Evolutionary conservation across 2,113 vertebrate species (phyloP).

Genomic region (Thymallus thymallus): DNA sequence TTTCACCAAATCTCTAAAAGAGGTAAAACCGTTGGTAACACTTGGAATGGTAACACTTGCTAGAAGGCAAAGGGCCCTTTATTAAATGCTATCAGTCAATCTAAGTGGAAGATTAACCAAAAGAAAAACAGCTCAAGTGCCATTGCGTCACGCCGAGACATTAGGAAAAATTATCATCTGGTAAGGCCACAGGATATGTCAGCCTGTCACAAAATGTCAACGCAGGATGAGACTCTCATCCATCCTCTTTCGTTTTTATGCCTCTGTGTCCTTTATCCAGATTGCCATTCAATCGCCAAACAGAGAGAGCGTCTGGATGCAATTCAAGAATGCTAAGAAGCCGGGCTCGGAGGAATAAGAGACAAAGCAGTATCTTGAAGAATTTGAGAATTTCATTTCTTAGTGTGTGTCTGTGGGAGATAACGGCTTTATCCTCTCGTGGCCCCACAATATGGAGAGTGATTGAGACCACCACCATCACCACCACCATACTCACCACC

Average conservation of each 20-base stretch:
- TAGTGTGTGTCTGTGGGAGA: constrained; percentile 49
- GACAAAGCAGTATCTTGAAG: constrained; percentile 46
- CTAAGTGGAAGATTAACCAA: constrained; percentile 43
- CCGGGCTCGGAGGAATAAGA: constrained; percentile 36
- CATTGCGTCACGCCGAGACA: constrained; percentile 36
- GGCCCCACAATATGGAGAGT: constrained; percentile 33
- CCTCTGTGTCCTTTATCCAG: constrained; percentile 30
- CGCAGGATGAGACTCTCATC: constrained; percentile 27
- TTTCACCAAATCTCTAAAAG: not conserved
- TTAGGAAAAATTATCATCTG: constrained; percentile 55
- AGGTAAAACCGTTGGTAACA: not conserved
- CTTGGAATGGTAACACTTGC: constrained; percentile 12
- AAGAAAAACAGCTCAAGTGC: constrained; percentile 26
- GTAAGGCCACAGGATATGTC: constrained; percentile 53
- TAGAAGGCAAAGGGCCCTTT: constrained; percentile 31
- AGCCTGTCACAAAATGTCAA: constrained; percentile 50
- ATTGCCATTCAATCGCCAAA: constrained; percentile 51
- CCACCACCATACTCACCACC: no score
- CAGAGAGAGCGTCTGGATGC: constrained; percentile 43
- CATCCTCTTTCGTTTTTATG: constrained; percentile 3
- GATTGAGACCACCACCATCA: no score
- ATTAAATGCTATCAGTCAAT: constrained; percentile 49
- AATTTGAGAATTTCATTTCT: constrained; percentile 30
- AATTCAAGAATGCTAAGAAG: constrained; percentile 63
- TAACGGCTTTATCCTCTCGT: constrained; percentile 47